Conservation (phyloP, 2,113 vertebrate species). For the Plecotus auritus region DNA sequence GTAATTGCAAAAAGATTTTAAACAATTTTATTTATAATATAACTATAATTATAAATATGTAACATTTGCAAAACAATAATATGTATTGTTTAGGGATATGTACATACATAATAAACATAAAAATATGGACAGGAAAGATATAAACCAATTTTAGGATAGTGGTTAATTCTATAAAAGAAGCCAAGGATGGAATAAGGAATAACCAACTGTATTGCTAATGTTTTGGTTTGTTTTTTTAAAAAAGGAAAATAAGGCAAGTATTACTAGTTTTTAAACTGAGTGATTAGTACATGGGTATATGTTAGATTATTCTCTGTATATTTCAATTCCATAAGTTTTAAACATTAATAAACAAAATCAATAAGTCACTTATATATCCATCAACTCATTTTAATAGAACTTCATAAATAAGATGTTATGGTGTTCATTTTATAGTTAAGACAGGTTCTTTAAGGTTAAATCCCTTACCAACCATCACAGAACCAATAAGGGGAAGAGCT, state of each 20-base stretch:
- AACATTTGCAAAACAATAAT: background rate
- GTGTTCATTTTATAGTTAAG: background rate
- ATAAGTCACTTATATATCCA: background rate
- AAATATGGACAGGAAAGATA: background rate
- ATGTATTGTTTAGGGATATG: background rate
- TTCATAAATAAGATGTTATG: background rate
- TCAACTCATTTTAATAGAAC: background rate
- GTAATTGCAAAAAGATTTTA: background rate
- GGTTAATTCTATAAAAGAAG: background rate
- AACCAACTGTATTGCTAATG: background rate
- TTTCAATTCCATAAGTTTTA: background rate
- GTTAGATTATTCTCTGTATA: background rate
- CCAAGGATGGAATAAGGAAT: background rate
- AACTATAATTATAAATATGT: background rate
- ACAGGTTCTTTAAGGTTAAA: background rate
- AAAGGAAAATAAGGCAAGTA: background rate
- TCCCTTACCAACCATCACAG: background rate
- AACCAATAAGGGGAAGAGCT: background rate
- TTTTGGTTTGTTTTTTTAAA: background rate
- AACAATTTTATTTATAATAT: background rate
- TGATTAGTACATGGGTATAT: background rate
- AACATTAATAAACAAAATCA: slow-evolving; percentile 14
- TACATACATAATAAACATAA: background rate
- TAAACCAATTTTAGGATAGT: background rate
- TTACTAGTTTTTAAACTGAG: background rate